Evolutionary conservation across 53 echinoderm and acorn worm genomes (phyloP).

Genomic region (Crossaster papposus): DNA sequence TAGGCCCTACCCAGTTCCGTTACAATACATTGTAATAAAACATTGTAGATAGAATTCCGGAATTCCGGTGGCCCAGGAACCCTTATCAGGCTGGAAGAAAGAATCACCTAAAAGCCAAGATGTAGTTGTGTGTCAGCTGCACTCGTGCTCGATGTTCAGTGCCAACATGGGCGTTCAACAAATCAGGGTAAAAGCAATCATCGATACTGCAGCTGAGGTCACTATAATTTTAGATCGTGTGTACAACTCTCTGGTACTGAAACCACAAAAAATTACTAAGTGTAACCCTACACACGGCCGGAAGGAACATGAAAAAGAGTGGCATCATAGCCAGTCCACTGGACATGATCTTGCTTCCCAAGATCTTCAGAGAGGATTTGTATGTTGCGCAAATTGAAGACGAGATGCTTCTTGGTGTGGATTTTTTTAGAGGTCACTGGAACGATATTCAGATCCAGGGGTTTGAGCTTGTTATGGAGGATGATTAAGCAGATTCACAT

Average conservation of each 20-base stretch:
- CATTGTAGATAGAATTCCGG: too few relatives aligned
- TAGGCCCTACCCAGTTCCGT: too few relatives aligned
- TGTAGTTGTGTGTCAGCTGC: constrained; percentile 2
- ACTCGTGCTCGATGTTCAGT: constrained; percentile 25
- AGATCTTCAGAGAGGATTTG: background rate
- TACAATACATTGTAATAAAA: too few relatives aligned
- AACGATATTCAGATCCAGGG: constrained; percentile 20
- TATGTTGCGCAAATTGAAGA: constrained; percentile 68
- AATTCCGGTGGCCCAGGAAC: too few relatives aligned
- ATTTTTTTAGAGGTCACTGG: constrained; percentile 32
- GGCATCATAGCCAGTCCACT: constrained; percentile 54
- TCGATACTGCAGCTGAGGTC: constrained; percentile 36
- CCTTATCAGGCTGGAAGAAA: too few relatives aligned
- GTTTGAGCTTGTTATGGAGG: background rate
- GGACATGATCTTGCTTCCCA: constrained; percentile 23
- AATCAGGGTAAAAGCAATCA: background rate
- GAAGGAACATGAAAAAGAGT: constrained; percentile 57
- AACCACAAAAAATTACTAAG: constrained; percentile 30
- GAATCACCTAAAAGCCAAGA: too few relatives aligned
- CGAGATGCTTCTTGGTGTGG: constrained; percentile 62
- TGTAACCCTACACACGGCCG: constrained; percentile 55
- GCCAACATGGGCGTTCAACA: background rate
- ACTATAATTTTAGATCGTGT: constrained; percentile 50
- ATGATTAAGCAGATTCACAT: constrained; percentile 28
- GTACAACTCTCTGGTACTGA: constrained; percentile 19